Evolutionary conservation across 2,888 invertebrate species (phyloP), one percentile per base, ranked within the genome.

Genomic region (Hirtodrosophila duncani): DNA sequence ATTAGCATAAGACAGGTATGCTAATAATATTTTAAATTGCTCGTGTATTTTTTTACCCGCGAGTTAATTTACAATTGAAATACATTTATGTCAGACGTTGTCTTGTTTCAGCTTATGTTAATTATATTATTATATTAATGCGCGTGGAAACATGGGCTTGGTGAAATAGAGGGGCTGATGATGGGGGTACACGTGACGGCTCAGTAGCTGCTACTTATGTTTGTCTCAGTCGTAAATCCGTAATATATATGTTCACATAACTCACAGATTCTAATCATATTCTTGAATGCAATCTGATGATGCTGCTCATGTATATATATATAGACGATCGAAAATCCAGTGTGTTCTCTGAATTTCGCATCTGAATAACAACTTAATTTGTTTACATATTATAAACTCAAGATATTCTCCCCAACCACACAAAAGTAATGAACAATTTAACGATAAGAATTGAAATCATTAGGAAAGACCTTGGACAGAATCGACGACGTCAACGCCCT

Each of bases 61-160:
- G 33, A 39, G 53, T 37, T 41, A 53, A 63, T 67, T 60, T 30
- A 13, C 63, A 57, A 66, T 58, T 67, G 26, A 63, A 75, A 65
- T 65, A 66, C 39, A 71, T 61, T 56, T 53, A 68, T 68, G 72
- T 57, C 49, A 63, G 78, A 63, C 69, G 70, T n/a, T 61, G 79
- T 81, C 69, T 74, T 41, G 49, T 50, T 67, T 65, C 56, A 30
- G 48, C 43, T 48, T 56, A 70, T 79, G 59, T 38, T 63, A 69
- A 79, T 74, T 70, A 56, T 59, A 67, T 42, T 56, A 52, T 63
- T 56, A n/a, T n/a, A n/a, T n/a, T 44, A 39, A 43, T 5, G 37
- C 44, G 31, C 30, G 36, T 48, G 36, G 29, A 57, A 21, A 23
- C n/a, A n/a, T n/a, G n/a, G n/a, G n/a, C n/a, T n/a, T 18, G 29